Base-by-base conservation (phyloP, 2,113 vertebrate species). In the Mandrillus leucophaeus region DNA sequence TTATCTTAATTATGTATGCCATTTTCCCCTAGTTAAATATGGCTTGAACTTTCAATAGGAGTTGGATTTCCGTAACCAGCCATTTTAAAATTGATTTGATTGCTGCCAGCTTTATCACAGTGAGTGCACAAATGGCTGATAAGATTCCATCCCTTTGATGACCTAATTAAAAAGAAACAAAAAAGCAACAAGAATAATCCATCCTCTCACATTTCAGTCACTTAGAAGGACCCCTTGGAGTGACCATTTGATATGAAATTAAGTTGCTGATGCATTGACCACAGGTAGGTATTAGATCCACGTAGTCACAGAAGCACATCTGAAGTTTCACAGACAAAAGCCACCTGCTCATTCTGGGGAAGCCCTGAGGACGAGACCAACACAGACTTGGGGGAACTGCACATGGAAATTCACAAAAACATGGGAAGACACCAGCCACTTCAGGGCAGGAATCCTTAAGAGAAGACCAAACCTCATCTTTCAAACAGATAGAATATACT, bases 41-140 rank as follows among this genome's bases (percentile, higher is more conserved):
- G 18, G 6, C 52, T 94, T 95, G 48, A 93, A 92, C 13, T 97
- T 83, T 50, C 50, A 61, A 85, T 90, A 93, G 52, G 25, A 94
- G 78, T 32, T 52, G 30, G 48, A 27, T 78, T 93, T 95, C 40
- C 32, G 38, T 96, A 92, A 96, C 78, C 75, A 78, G 8, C n/a
- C 30, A 92, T 96, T 96, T 90, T 64, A 38, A 85, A 80, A 70
- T 57, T 89, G 38, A 92, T 93, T 93, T 97, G 73, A 95, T 92
- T 97, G 17, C 30, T 84, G 16, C 13, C 18, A 80, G 48, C 18
- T 92, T 96, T 83, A 97, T 92, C 87, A 75, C 35, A 45, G 23
- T 72, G 55, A 84, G n/a, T 7, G 7, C 35, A 82, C 22, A 94
- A 92, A 93, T 87, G 90, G 9, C 75, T 95, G 68, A 64, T 57